phyloP scores from a whole-genome alignment of 2,113 vertebrate species.

The Panurus biarmicus region DNA sequence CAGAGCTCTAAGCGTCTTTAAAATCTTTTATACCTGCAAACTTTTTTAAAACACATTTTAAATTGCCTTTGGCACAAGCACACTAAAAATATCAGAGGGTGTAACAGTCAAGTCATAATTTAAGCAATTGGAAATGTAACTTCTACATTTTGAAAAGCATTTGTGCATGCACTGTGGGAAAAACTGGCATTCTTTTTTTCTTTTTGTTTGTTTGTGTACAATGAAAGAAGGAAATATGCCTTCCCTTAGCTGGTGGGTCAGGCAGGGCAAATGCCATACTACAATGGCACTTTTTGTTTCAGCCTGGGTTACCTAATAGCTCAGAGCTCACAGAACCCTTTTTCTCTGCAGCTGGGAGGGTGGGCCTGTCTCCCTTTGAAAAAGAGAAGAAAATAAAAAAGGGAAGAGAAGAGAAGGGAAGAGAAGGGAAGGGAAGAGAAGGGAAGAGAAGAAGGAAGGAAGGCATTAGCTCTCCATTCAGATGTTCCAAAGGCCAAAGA shows the following conservation, averaged over 20 bases:
- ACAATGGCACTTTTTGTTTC: conserved; percentile 54
- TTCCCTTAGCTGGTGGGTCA: not conserved
- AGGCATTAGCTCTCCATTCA: not conserved
- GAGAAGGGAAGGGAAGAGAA: rapidly evolving
- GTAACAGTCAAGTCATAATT: not conserved
- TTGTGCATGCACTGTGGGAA: not conserved
- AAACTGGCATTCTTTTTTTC: not conserved
- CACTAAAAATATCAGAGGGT: not conserved
- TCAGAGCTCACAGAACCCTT: not conserved
- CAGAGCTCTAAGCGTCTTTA: not conserved
- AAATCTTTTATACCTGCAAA: conserved; percentile 40
- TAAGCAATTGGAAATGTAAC: not conserved
- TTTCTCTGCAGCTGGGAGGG: not conserved
- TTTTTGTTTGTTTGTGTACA: conserved; percentile 28
- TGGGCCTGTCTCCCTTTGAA: not conserved
- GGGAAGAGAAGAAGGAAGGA: not conserved
- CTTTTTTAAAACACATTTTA: conserved; percentile 30
- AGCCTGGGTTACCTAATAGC: conserved; percentile 31
- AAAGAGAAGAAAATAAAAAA: not conserved
- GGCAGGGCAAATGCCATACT: conserved; percentile 21
- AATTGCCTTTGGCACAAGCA: conserved; percentile 8
- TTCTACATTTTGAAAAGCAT: not conserved
- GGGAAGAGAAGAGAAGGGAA: rapidly evolving
- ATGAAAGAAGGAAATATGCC: conserved; percentile 28
- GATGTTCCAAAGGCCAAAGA: not conserved